Percentiles rank a stretch among this genome's conserved stretches.
phyloP scores from a whole-genome alignment of 1,140 invertebrate species.

The Cryptotermes secundus region DNA sequence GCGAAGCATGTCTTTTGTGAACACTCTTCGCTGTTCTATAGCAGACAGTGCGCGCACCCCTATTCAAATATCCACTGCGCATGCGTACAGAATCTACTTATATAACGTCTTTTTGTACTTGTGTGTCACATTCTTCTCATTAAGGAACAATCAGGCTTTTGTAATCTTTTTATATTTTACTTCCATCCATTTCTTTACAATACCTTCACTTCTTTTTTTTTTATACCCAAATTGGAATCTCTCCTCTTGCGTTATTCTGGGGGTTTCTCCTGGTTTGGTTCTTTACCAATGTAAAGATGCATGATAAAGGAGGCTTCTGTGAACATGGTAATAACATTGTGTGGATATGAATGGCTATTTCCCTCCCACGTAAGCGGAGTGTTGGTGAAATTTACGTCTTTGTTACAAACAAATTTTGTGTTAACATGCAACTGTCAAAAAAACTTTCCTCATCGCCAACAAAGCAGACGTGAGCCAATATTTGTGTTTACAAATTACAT shows the following conservation, averaged over 20 bases:
- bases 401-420: background rate
- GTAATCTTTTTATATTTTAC: background rate
- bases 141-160: slow-evolving; percentile 5
- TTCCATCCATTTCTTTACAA: background rate
- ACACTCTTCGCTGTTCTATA: background rate
- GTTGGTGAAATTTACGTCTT: background rate
- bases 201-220: background rate
- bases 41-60: background rate
- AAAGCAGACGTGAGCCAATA: background rate
- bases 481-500: background rate
- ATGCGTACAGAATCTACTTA: background rate
- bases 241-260: background rate
- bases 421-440: background rate
- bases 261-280: background rate
- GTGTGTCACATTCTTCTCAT: background rate
- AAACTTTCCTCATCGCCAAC: background rate
- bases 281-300: background rate
- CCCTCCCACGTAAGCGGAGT: background rate
- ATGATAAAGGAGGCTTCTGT: background rate
- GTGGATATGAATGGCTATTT: background rate
- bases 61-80: background rate
- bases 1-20: slow-evolving; percentile 7
- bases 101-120: background rate
- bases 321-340: slow-evolving; percentile 13
- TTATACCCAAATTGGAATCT: background rate